Conservation (phyloP, 2,888 invertebrate species). For the Parascotia fuliginaria region DNA sequence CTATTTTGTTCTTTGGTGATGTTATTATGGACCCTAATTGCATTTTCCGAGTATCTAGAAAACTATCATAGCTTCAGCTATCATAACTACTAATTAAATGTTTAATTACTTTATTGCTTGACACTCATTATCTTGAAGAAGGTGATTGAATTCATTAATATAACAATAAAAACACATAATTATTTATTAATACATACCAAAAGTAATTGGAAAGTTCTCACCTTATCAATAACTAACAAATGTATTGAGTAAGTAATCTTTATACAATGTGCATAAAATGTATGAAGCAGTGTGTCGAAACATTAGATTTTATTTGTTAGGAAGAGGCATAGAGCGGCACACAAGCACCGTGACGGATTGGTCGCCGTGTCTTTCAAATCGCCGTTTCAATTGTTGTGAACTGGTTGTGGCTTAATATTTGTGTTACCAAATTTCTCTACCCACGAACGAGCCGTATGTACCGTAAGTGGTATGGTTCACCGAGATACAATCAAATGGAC, state of each 20-base stretch:
- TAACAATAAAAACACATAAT: too few relatives aligned
- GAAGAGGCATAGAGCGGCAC: slow-evolving; percentile 41
- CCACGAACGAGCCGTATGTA: slow-evolving; percentile 66
- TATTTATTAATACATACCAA: too few relatives aligned
- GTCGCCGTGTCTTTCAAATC: slow-evolving; percentile 66
- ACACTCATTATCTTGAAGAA: too few relatives aligned
- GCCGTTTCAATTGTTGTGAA: slow-evolving; percentile 70
- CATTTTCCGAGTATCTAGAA: too few relatives aligned
- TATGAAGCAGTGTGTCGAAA: slow-evolving; percentile 31
- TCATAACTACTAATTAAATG: too few relatives aligned
- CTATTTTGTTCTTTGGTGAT: too few relatives aligned
- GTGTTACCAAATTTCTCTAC: slow-evolving; percentile 76
- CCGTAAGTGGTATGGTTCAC: slow-evolving; percentile 70
- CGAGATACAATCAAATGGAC: slow-evolving; percentile 73
- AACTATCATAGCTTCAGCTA: too few relatives aligned
- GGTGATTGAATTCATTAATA: too few relatives aligned
- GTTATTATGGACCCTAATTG: too few relatives aligned
- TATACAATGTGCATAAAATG: slow-evolving; percentile 19
- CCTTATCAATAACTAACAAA: not conserved
- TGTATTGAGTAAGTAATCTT: not conserved
- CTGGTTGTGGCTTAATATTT: slow-evolving; percentile 70
- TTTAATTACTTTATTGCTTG: too few relatives aligned
- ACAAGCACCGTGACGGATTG: slow-evolving; percentile 63
- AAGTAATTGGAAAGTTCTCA: too few relatives aligned
- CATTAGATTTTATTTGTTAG: slow-evolving; percentile 33